Evolutionary conservation across 2,888 invertebrate species (phyloP).

Genomic region (Schizaphis graminum): DNA sequence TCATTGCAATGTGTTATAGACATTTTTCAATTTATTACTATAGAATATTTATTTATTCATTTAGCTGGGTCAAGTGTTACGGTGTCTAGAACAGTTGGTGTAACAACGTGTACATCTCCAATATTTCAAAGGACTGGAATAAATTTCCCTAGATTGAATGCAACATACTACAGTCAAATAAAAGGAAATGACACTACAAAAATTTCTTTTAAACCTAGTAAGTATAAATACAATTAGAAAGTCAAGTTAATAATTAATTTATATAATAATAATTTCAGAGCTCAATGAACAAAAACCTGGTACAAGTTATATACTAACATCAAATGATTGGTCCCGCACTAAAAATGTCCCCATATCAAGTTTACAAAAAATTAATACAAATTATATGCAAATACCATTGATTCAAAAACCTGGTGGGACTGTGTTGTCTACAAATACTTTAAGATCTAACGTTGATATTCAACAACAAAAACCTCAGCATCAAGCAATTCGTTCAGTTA

Average conservation of each 20-base stretch:
- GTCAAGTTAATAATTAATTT: neutral
- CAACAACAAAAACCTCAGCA: slow-evolving; percentile 36
- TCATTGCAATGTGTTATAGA: neutral
- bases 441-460: slow-evolving; percentile 36
- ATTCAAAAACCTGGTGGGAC: slow-evolving; percentile 33
- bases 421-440: slow-evolving; percentile 7
- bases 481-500: slow-evolving; percentile 46
- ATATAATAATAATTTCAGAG: neutral
- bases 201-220: slow-evolving; percentile 44
- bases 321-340: slow-evolving; percentile 4
- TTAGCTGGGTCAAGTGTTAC: neutral
- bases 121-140: slow-evolving; percentile 26
- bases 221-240: neutral
- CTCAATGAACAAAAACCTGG: slow-evolving; percentile 47
- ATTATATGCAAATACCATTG: slow-evolving; percentile 55
- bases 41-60: neutral
- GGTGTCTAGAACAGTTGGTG: neutral
- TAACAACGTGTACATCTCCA: neutral
- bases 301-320: slow-evolving; percentile 46
- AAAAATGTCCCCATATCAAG: slow-evolving; percentile 45
- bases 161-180: slow-evolving; percentile 37
- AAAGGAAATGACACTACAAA: neutral
- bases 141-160: slow-evolving; percentile 3
- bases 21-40: neutral
- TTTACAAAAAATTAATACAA: slow-evolving; percentile 47